Evolutionary conservation across 2,113 vertebrate genomes (phyloP).

Genomic region (Gopherus flavomarginatus): DNA sequence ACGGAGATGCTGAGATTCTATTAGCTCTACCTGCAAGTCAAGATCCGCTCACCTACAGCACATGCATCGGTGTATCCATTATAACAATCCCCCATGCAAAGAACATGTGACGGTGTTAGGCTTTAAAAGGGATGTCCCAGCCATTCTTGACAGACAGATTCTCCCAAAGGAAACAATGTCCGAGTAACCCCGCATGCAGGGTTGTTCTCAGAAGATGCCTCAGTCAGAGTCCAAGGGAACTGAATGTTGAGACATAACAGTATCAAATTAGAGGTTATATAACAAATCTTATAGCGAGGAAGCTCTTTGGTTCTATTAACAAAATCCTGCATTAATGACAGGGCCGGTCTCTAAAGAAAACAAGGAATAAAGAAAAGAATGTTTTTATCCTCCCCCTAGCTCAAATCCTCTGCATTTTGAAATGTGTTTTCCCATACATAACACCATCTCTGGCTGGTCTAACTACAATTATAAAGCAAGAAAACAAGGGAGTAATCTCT

Average conservation of each 20-base stretch:
- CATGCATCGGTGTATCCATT: fast-evolving
- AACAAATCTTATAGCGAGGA: constrained; percentile 25
- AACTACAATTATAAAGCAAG: constrained; percentile 29
- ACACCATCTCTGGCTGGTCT: constrained; percentile 19
- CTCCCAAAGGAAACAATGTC: constrained; percentile 62
- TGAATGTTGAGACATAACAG: constrained; percentile 21
- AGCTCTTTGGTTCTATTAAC: constrained; percentile 56
- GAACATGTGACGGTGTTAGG: constrained; percentile 50
- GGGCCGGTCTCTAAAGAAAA: neutral
- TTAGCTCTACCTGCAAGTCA: constrained; percentile 63
- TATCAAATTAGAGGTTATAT: constrained; percentile 5
- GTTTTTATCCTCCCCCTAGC: neutral
- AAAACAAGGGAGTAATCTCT: neutral
- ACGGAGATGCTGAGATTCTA: neutral
- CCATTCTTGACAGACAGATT: constrained; percentile 44
- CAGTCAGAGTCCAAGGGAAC: constrained; percentile 46
- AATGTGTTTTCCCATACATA: neutral
- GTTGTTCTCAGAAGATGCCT: constrained; percentile 59
- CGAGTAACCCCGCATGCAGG: constrained; percentile 50
- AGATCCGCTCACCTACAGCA: constrained; percentile 44
- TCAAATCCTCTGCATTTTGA: constrained; percentile 43
- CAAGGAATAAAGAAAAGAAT: neutral
- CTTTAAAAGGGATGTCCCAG: constrained; percentile 59
- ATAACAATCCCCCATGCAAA: constrained; percentile 59
- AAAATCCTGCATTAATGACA: constrained; percentile 45